phyloP scores from a whole-genome alignment of 2,113 vertebrate species.

The Cyprinus carpio region DNA sequence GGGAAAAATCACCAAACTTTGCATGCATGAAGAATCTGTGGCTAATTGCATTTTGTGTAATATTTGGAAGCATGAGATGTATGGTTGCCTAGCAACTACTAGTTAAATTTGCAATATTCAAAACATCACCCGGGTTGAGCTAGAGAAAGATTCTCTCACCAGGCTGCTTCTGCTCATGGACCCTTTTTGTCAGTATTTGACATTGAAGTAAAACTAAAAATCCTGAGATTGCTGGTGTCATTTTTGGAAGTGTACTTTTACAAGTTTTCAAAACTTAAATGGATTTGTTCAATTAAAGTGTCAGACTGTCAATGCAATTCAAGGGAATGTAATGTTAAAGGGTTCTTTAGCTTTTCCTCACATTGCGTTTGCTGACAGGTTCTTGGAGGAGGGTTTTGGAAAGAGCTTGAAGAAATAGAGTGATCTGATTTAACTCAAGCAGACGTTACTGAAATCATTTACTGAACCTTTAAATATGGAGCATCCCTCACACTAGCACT shows the following conservation, averaged over 20 bases:
- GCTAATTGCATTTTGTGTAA: background rate
- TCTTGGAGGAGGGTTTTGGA: background rate
- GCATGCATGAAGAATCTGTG: background rate
- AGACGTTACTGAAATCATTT: background rate
- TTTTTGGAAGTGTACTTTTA: background rate
- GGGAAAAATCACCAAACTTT: background rate
- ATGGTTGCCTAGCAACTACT: conserved; percentile 10
- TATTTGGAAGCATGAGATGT: background rate
- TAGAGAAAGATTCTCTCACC: too few species aligned
- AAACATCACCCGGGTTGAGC: background rate
- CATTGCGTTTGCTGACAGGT: background rate
- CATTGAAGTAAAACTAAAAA: background rate
- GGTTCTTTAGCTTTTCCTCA: background rate
- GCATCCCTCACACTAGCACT: background rate
- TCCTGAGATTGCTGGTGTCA: background rate
- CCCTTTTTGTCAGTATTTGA: background rate
- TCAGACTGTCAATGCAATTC: too few species aligned
- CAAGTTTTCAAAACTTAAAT: background rate
- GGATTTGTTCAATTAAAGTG: too few species aligned
- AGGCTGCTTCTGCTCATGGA: background rate
- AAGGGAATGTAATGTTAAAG: background rate
- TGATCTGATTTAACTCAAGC: background rate
- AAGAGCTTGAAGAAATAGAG: background rate
- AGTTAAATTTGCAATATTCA: background rate
- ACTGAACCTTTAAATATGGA: background rate